These are phyloP conservation scores for Zele albiditarsus DNA, from an alignment of 2,888 invertebrate genomes.

Conservation along the genomic window DNA sequence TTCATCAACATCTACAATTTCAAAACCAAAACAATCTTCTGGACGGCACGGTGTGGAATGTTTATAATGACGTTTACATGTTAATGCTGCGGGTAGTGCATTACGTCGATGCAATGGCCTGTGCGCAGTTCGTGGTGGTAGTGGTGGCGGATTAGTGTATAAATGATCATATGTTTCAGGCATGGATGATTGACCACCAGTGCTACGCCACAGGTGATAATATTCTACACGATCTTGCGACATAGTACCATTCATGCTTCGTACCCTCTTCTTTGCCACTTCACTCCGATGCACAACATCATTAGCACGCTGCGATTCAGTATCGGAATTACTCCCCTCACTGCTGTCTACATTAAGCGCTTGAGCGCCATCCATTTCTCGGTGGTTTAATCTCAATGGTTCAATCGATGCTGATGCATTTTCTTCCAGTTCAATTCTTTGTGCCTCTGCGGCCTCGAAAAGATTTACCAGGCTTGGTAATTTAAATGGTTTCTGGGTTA, in stretches of 20 bases:
- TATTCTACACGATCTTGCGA: constrained; percentile 67
- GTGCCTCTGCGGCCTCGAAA: constrained; percentile 61
- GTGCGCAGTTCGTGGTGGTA: constrained; percentile 83
- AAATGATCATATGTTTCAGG: constrained; percentile 63
- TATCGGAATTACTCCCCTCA: constrained; percentile 68
- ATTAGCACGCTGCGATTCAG: constrained; percentile 64
- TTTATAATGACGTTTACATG: constrained; percentile 81
- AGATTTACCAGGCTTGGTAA: constrained; percentile 66
- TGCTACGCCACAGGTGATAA: constrained; percentile 70
- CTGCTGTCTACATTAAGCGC: constrained; percentile 64
- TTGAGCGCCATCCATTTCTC: constrained; percentile 48
- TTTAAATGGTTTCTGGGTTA: constrained; percentile 60
- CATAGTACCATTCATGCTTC: constrained; percentile 57
- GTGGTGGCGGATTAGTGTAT: constrained; percentile 75
- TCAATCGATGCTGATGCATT: constrained; percentile 62
- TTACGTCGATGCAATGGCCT: constrained; percentile 84
- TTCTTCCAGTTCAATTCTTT: constrained; percentile 62
- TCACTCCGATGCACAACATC: constrained; percentile 14
- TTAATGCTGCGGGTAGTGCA: constrained; percentile 75
- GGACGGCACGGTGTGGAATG: constrained; percentile 76
- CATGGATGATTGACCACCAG: constrained; percentile 60
- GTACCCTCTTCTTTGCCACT: constrained; percentile 33
- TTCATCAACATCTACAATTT: constrained; percentile 89
- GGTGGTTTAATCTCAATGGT: constrained; percentile 52
- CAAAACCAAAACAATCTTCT: constrained; percentile 88